A percentile compares a stretch with the other conserved stretches of the same genome.
phyloP scores from a whole-genome alignment of 2,888 invertebrate species.

The Tuberolachnus salignus region DNA sequence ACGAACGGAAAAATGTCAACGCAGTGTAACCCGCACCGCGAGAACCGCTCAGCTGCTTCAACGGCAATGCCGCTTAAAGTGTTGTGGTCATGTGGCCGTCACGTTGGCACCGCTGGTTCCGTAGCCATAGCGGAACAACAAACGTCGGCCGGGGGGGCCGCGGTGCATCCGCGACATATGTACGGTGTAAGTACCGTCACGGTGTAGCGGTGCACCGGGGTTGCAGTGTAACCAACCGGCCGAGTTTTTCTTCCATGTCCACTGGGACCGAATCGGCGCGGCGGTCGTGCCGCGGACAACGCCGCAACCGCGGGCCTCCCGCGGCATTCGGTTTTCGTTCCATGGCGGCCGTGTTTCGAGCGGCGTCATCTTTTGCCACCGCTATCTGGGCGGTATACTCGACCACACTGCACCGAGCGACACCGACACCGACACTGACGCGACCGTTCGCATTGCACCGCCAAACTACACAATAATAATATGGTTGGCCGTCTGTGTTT shows the following conservation, averaged over 20 bases:
- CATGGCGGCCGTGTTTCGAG: constrained; percentile 32
- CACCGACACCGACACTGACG: constrained; percentile 32
- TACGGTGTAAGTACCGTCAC: constrained; percentile 19
- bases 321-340: not conserved
- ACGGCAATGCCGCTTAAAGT: not conserved
- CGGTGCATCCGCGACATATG: not conserved
- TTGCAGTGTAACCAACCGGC: constrained; percentile 9
- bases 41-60: not conserved
- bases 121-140: not conserved
- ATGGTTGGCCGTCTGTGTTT: constrained; percentile 43
- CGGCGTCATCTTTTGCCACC: constrained; percentile 21
- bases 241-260: not conserved
- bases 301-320: not conserved
- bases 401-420: constrained; percentile 3
- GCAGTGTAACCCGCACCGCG: not conserved
- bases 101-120: constrained; percentile 28
- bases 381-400: constrained; percentile 39
- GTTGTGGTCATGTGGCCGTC: not conserved
- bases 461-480: constrained; percentile 18
- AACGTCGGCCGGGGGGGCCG: constrained; percentile 2
- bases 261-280: not conserved
- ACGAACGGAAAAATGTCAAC: too few species aligned
- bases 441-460: constrained; percentile 17
- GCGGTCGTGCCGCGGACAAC: not conserved
- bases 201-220: constrained; percentile 2